A percentile compares a stretch with the other conserved stretches of the same genome.
Evolutionary conservation across 2,113 vertebrate genomes (phyloP).

Genomic region (Thomomys bottae): DNA sequence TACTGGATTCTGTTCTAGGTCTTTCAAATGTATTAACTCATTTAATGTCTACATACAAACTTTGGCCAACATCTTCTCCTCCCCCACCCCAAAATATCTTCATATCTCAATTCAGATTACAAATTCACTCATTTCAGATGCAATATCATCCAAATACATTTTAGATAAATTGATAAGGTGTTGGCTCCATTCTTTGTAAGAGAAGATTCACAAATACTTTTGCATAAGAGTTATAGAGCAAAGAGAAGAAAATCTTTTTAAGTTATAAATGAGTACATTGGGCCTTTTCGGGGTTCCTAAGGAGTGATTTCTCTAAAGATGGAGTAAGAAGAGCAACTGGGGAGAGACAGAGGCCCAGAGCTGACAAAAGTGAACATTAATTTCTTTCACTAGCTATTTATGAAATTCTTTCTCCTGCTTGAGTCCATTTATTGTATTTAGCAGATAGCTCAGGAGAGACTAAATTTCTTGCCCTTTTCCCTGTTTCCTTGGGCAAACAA

Average conservation of each 20-base stretch:
- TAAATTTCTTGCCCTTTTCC: background rate
- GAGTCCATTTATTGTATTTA: too few relatives aligned
- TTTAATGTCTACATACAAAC: slow-evolving; percentile 7
- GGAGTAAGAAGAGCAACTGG: background rate
- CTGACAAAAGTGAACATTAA: rapidly evolving
- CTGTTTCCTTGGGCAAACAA: background rate
- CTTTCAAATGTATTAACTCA: background rate
- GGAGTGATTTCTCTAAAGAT: background rate
- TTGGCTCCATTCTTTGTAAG: background rate
- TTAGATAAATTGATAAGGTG: slow-evolving; percentile 9
- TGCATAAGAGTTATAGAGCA: background rate
- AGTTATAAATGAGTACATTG: background rate
- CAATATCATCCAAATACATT: background rate
- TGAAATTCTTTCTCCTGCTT: background rate
- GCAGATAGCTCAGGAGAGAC: too few relatives aligned
- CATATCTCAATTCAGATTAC: slow-evolving; percentile 5
- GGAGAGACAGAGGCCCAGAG: background rate
- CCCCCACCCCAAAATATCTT: too few relatives aligned
- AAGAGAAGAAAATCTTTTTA: background rate
- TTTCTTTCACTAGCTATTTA: background rate
- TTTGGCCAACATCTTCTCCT: background rate
- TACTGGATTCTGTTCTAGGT: background rate
- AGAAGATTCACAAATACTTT: slow-evolving; percentile 9
- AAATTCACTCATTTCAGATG: slow-evolving; percentile 14
- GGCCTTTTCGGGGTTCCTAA: too few relatives aligned